A percentile compares a stretch with the other conserved stretches of the same genome.
Conservation (phyloP, 2,113 vertebrate species). For the Datnioides undecimradiatus region DNA sequence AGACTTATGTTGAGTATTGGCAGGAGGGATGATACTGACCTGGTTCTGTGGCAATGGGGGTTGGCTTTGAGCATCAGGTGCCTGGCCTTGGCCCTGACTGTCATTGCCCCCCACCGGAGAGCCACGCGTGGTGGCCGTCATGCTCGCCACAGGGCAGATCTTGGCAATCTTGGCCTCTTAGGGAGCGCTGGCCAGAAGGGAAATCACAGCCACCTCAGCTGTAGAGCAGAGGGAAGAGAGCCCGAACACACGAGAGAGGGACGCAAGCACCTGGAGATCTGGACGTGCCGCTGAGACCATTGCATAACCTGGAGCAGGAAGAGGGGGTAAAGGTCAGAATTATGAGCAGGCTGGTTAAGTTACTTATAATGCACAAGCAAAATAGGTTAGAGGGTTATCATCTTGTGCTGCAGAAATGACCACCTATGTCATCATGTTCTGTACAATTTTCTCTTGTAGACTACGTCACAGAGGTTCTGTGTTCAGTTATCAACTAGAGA, state of each 20-base stretch:
- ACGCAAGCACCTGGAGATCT: constrained; percentile 97
- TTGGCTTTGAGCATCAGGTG: constrained; percentile 98
- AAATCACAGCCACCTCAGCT: constrained; percentile 98
- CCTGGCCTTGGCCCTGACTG: constrained; percentile 98
- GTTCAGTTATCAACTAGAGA: neutral
- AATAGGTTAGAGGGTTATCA: constrained; percentile 9
- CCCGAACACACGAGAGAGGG: constrained; percentile 92
- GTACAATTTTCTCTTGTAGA: neutral
- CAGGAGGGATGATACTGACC: constrained; percentile 80
- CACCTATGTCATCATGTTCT: neutral
- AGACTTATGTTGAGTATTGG: neutral
- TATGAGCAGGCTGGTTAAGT: constrained; percentile 6
- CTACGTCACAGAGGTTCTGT: neutral
- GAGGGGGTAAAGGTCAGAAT: constrained; percentile 53
- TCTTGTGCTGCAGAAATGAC: neutral
- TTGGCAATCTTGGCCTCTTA: constrained; percentile 99
- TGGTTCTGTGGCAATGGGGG: constrained; percentile 99
- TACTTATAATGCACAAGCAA: constrained; percentile 19
- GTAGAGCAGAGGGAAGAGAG: constrained; percentile 89
- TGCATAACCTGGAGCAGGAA: constrained; percentile 92
- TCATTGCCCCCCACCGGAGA: constrained; percentile 99
- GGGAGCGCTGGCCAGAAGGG: constrained; percentile 94
- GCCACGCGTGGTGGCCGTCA: constrained; percentile 99
- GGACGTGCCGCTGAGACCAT: constrained; percentile 98
- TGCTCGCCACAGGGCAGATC: constrained; percentile 99